Evolutionary conservation across 1,140 invertebrate species (phyloP).

Genomic region (Drosophila sucinea): DNA sequence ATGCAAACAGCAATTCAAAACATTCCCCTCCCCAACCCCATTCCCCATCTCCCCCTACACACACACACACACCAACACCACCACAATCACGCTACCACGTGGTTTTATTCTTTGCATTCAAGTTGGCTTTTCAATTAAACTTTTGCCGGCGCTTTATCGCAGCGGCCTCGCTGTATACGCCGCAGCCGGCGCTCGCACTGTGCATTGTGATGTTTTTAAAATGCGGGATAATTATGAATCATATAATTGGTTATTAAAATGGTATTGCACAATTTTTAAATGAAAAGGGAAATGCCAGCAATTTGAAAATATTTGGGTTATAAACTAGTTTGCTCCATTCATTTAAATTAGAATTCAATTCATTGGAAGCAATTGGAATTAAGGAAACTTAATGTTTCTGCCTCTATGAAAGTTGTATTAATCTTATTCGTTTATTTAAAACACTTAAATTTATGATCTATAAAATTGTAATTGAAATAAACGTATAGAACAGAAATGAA

Average conservation of each 20-base stretch:
- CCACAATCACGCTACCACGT: conserved; percentile 62
- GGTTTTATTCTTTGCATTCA: conserved; percentile 49
- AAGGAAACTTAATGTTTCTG: no score
- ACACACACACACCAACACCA: conserved; percentile 26
- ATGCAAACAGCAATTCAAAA: conserved; percentile 33
- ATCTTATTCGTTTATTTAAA: neutral
- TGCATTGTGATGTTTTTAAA: conserved; percentile 16
- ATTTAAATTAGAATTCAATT: neutral
- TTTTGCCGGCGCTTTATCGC: conserved; percentile 54
- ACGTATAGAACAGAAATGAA: neutral
- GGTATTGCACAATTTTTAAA: conserved; percentile 6
- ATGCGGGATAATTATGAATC: conserved; percentile 11
- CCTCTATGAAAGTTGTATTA: neutral
- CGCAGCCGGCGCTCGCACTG: conserved; percentile 26
- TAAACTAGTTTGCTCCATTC: neutral
- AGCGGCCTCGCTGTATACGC: neutral
- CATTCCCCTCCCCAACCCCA: conserved; percentile 27
- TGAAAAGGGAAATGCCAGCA: neutral
- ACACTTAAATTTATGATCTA: neutral
- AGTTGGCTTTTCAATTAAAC: conserved; percentile 67
- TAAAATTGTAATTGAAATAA: neutral
- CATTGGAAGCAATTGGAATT: neutral
- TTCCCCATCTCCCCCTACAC: neutral
- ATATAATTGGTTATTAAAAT: conserved; percentile 12
- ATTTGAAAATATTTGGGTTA: conserved; percentile 2